Conservation (phyloP, 2,888 invertebrate genomes). For the Yponomeuta evonymella region DNA sequence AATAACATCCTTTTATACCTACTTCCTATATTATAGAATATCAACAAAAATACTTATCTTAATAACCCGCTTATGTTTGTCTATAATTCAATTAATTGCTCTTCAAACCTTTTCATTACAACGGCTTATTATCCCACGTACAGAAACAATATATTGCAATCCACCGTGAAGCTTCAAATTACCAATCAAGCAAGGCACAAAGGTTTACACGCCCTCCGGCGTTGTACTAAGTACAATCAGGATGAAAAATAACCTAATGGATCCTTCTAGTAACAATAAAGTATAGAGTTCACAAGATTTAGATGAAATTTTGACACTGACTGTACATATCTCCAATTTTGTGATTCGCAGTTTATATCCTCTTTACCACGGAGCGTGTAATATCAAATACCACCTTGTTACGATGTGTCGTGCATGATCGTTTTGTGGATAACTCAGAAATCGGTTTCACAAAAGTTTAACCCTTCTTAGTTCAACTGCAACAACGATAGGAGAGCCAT, state of each 20-base stretch:
- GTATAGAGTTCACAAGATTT: not conserved
- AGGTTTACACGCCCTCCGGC: slow-evolving; percentile 26
- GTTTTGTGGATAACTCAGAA: not conserved
- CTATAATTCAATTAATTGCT: not conserved
- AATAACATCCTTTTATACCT: not conserved
- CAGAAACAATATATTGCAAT: slow-evolving; percentile 11
- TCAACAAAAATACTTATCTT: not conserved
- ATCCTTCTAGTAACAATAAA: not conserved
- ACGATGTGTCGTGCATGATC: slow-evolving; percentile 13
- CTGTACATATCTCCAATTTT: slow-evolving; percentile 24
- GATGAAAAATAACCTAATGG: not conserved
- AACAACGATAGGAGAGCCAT: not conserved
- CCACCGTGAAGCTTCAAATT: slow-evolving; percentile 25
- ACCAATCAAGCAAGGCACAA: slow-evolving; percentile 27
- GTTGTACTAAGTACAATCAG: slow-evolving; percentile 6
- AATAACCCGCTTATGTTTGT: not conserved
- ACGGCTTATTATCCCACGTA: slow-evolving; percentile 23
- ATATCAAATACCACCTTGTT: slow-evolving; percentile 16
- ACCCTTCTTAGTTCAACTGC: not conserved
- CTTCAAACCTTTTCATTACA: slow-evolving; percentile 15
- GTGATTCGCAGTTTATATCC: slow-evolving; percentile 20
- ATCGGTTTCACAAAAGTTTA: not conserved
- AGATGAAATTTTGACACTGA: not conserved
- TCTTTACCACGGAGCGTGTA: slow-evolving; percentile 12
- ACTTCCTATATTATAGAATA: not conserved